These are phyloP conservation scores for Caenorhabditis sinica DNA, from an alignment of 2,888 invertebrate genomes.

Conservation along the genomic window DNA sequence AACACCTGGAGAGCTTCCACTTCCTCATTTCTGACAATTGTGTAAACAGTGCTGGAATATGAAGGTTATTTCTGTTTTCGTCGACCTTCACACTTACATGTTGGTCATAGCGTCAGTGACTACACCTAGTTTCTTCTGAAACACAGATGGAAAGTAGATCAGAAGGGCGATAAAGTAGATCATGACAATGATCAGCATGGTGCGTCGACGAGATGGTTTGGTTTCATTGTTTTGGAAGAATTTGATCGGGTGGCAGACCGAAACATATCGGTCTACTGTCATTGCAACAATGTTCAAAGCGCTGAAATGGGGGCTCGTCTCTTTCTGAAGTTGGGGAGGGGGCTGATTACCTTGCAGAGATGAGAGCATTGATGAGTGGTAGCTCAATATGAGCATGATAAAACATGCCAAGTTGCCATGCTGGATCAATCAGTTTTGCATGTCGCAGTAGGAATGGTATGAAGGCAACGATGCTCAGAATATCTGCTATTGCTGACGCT, in stretches of 20 bases:
- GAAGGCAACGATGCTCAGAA: slow-evolving; percentile 88
- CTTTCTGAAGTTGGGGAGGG: no score
- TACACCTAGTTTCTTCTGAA: slow-evolving; percentile 83
- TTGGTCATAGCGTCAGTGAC: slow-evolving; percentile 28
- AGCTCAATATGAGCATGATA: slow-evolving; percentile 85
- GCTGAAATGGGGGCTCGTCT: slow-evolving; percentile 72
- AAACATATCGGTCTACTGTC: slow-evolving; percentile 85
- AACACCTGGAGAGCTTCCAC: slow-evolving; percentile 81
- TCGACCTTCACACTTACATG: slow-evolving; percentile 19
- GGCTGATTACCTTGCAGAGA: slow-evolving; percentile 84
- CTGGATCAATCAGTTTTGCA: slow-evolving; percentile 76
- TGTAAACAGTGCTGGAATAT: slow-evolving; percentile 39
- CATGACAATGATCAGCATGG: slow-evolving; percentile 83
- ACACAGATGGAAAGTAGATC: slow-evolving; percentile 85
- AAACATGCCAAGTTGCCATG: slow-evolving; percentile 87
- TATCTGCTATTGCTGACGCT: slow-evolving; percentile 90
- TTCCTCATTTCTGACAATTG: slow-evolving; percentile 57
- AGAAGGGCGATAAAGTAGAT: slow-evolving; percentile 84
- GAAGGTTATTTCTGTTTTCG: background rate
- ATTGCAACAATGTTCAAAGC: slow-evolving; percentile 85
- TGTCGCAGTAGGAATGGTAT: slow-evolving; percentile 84
- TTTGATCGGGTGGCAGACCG: slow-evolving; percentile 84
- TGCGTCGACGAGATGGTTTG: slow-evolving; percentile 77
- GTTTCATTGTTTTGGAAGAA: slow-evolving; percentile 83
- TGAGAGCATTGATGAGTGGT: slow-evolving; percentile 85